Conservation (phyloP, 2,797 vertebrate genomes). For the Nyctibius grandis region DNA sequence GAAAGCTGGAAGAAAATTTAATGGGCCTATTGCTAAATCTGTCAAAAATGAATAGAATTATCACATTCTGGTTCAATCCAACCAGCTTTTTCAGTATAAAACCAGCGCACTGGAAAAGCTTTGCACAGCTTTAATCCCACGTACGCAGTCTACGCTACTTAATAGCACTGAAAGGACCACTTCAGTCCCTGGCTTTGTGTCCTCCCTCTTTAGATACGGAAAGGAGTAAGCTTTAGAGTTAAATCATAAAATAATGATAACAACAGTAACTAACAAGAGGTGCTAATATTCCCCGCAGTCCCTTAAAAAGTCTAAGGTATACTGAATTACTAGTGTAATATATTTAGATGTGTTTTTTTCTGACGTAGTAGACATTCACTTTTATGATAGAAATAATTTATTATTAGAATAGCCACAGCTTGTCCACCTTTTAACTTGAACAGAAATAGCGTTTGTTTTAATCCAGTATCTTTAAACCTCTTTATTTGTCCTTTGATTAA, state of each 20-base stretch:
- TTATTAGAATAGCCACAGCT: neutral
- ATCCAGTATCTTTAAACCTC: neutral
- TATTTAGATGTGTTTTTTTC: fast-evolving
- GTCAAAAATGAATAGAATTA: neutral
- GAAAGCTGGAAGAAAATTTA: neutral
- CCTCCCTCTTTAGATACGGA: neutral
- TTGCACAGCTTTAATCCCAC: neutral
- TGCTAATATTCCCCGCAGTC: neutral
- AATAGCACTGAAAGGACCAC: neutral
- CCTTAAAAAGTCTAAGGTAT: neutral
- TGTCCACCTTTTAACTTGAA: neutral
- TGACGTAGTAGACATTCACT: neutral
- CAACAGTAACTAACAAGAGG: neutral
- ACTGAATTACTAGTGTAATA: neutral
- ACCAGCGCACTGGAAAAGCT: neutral
- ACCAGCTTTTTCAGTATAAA: neutral
- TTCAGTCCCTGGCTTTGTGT: neutral
- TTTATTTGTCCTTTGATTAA: neutral
- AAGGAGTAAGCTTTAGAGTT: neutral
- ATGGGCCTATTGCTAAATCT: neutral
- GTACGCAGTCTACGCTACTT: neutral
- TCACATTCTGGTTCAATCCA: neutral
- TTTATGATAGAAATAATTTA: neutral
- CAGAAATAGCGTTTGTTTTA: neutral
- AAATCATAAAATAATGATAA: neutral